Conservation (phyloP, 1,140 invertebrate genomes). For the Polypedilum pembai region DNA sequence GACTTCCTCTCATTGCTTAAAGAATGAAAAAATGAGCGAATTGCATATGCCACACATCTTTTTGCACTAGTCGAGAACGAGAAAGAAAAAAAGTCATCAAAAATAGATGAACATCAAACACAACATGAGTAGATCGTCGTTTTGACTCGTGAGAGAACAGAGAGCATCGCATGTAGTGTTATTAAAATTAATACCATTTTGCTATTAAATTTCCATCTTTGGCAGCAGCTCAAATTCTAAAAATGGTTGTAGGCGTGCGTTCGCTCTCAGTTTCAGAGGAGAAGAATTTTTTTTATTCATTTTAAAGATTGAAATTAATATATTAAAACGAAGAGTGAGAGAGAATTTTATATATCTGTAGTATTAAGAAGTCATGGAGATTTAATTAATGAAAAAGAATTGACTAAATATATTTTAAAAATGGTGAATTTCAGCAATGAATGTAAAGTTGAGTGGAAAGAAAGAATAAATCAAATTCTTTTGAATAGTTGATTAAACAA, state of each 20-base stretch:
- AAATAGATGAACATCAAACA: slow-evolving; percentile 1
- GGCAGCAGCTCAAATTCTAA: slow-evolving; percentile 21
- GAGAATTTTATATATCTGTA: neutral
- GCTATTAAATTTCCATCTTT: slow-evolving; percentile 25
- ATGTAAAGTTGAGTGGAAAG: too few relatives aligned
- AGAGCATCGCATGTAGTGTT: slow-evolving; percentile 11
- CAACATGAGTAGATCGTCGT: neutral
- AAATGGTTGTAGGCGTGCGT: slow-evolving; percentile 24
- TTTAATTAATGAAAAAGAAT: slow-evolving; percentile 2
- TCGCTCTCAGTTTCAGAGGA: neutral
- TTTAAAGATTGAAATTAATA: slow-evolving; percentile 14
- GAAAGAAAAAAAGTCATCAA: neutral
- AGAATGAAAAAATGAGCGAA: too few relatives aligned
- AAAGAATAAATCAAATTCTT: too few relatives aligned
- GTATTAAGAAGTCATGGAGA: slow-evolving; percentile 7
- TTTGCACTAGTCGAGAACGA: neutral
- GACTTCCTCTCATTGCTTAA: neutral
- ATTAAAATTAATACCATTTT: slow-evolving; percentile 28
- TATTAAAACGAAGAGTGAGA: neutral
- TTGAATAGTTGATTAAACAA: too few relatives aligned
- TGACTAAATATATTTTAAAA: neutral
- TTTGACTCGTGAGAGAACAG: too few relatives aligned
- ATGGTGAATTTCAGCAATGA: neutral
- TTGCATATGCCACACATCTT: too few relatives aligned
- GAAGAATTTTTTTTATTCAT: slow-evolving; percentile 8